Evolutionary conservation across 2,797 vertebrate genomes (phyloP).

Genomic region (Ambastaia sidthimunki): DNA sequence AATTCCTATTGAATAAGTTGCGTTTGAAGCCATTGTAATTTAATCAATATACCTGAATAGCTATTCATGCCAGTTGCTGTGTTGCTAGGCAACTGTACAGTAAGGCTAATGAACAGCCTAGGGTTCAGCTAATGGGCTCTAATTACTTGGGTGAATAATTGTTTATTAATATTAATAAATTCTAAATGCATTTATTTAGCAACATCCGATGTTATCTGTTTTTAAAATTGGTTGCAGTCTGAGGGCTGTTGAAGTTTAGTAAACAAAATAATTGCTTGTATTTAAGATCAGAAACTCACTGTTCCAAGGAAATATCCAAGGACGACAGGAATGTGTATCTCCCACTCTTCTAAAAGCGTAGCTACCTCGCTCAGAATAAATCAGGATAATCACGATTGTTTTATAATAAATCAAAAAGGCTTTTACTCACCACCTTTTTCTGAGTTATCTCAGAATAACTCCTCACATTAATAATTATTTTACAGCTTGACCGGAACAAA

Average conservation of each 20-base stretch:
- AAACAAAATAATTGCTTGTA: neutral
- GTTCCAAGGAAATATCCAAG: neutral
- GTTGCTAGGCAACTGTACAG: conserved; percentile 15
- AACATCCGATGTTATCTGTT: neutral
- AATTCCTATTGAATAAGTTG: no score
- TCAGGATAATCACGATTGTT: neutral
- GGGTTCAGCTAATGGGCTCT: no score
- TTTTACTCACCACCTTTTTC: no score
- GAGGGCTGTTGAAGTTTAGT: neutral
- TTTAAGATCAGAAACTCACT: neutral
- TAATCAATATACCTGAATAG: neutral
- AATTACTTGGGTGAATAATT: no score
- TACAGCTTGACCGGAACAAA: conserved; percentile 1
- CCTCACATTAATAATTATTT: neutral
- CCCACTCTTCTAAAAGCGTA: neutral
- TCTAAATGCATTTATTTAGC: no score
- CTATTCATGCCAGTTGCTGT: neutral
- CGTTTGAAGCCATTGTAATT: neutral
- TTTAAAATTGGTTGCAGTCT: neutral
- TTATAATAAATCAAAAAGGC: neutral
- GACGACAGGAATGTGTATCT: neutral
- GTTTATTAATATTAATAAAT: no score
- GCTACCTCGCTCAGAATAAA: neutral
- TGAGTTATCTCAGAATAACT: neutral
- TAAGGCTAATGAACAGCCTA: neutral